phyloP scores from a whole-genome alignment of 1,140 invertebrate genomes.

The Steinernema khuongi region DNA sequence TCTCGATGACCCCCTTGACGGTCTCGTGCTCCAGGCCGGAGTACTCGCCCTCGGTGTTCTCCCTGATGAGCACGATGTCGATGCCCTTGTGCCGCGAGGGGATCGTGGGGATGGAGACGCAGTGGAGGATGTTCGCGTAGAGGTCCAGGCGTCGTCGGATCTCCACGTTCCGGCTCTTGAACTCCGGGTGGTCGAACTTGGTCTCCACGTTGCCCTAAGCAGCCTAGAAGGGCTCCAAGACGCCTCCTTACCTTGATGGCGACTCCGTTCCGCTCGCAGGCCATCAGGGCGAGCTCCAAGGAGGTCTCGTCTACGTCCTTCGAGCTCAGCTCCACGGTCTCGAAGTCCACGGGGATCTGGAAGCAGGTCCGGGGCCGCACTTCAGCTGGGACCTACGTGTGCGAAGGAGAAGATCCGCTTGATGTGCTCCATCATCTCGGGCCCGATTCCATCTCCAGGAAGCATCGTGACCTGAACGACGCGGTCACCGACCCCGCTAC shows the following conservation, averaged over 20 bases:
- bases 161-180: constrained; percentile 54
- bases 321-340: constrained; percentile 82
- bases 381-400: constrained; percentile 29
- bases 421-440: constrained; percentile 84
- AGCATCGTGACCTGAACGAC: constrained; percentile 73
- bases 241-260: constrained; percentile 63
- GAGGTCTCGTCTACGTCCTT: constrained; percentile 73
- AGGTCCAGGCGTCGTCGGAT: constrained; percentile 49
- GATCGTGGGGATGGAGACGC: constrained; percentile 86
- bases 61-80: constrained; percentile 43
- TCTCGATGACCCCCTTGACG: constrained; percentile 85
- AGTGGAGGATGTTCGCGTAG: constrained; percentile 77
- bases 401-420: constrained; percentile 72
- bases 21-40: constrained; percentile 96
- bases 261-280: constrained; percentile 90
- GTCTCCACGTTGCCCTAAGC: constrained; percentile 58
- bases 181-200: constrained; percentile 56
- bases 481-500: background rate
- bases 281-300: constrained; percentile 84
- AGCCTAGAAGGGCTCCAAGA: background rate
- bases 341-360: constrained; percentile 86
- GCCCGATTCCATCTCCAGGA: constrained; percentile 87
- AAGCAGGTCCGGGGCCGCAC: background rate
- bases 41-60: constrained; percentile 69
- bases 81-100: constrained; percentile 70